Evolutionary conservation across 2,888 invertebrate genomes (phyloP).

Genomic region (Trimorus sp.): DNA sequence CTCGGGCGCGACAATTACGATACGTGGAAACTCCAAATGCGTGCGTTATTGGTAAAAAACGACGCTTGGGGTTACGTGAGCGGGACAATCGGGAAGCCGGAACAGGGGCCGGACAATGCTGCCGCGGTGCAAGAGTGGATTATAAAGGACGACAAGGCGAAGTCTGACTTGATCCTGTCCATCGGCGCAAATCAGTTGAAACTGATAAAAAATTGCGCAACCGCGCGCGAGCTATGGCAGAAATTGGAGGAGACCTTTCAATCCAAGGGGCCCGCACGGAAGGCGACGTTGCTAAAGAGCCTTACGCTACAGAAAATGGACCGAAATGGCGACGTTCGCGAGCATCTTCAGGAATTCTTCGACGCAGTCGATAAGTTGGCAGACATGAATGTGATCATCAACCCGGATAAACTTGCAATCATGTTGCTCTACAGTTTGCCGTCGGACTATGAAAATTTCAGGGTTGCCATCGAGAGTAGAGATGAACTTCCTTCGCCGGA

Average conservation of each 20-base stretch:
- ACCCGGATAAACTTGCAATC: slow-evolving; percentile 29
- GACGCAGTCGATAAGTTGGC: slow-evolving; percentile 25
- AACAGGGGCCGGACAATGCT: neutral
- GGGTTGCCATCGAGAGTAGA: slow-evolving; percentile 44
- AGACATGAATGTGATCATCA: slow-evolving; percentile 14
- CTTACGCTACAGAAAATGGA: slow-evolving; percentile 18
- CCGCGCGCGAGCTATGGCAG: slow-evolving; percentile 1
- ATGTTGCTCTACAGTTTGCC: slow-evolving; percentile 55
- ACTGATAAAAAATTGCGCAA: neutral
- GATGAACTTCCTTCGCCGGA: slow-evolving; percentile 13
- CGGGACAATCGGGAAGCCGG: too few species aligned
- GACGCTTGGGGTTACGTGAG: neutral
- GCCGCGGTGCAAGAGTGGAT: neutral
- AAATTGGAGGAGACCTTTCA: slow-evolving; percentile 13
- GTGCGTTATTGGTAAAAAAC: slow-evolving; percentile 26
- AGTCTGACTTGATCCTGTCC: slow-evolving; percentile 19
- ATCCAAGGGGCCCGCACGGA: slow-evolving; percentile 22
- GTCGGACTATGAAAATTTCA: slow-evolving; percentile 49
- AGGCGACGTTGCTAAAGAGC: slow-evolving; percentile 15
- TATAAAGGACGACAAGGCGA: slow-evolving; percentile 13
- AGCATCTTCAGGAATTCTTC: slow-evolving; percentile 17
- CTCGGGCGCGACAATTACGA: slow-evolving; percentile 25
- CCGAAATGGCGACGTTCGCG: slow-evolving; percentile 21
- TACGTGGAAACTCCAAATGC: slow-evolving; percentile 26
- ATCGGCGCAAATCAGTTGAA: slow-evolving; percentile 7